These are phyloP conservation scores for Caracal caracal DNA, from an alignment of 2,113 vertebrate genomes.

Conservation along the genomic window DNA sequence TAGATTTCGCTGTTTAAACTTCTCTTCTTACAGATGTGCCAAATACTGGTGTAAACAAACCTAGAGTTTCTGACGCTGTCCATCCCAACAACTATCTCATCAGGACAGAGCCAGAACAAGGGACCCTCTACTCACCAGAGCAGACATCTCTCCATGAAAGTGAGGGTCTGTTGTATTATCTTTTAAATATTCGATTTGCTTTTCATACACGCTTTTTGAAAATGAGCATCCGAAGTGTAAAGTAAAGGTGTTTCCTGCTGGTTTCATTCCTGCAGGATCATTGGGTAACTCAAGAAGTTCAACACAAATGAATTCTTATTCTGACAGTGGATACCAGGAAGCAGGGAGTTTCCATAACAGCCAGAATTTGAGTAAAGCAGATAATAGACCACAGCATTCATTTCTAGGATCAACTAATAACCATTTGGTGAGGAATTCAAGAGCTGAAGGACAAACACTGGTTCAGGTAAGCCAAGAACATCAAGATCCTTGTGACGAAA, in stretches of 20 bases:
- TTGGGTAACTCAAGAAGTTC: constrained; percentile 96
- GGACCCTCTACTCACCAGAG: constrained; percentile 93
- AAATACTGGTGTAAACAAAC: constrained; percentile 87
- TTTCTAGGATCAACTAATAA: constrained; percentile 85
- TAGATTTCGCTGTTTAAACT: constrained; percentile 60
- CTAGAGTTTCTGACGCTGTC: constrained; percentile 89
- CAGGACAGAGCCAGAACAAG: constrained; percentile 92
- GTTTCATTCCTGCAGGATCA: constrained; percentile 88
- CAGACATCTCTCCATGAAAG: constrained; percentile 97
- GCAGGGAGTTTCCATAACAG: constrained; percentile 93
- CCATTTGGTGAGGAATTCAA: constrained; percentile 90
- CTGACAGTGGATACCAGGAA: constrained; percentile 99
- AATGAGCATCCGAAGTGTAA: background rate
- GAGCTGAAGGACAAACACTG: constrained; percentile 94
- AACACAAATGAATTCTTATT: constrained; percentile 98
- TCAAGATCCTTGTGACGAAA: background rate
- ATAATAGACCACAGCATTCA: constrained; percentile 92
- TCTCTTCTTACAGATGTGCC: constrained; percentile 90
- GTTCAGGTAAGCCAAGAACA: constrained; percentile 89
- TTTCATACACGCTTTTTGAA: constrained; percentile 31
- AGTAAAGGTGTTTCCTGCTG: constrained; percentile 20
- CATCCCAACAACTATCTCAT: constrained; percentile 92
- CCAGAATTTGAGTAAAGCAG: constrained; percentile 91
- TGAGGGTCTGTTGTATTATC: constrained; percentile 95
- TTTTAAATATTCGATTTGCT: constrained; percentile 80